Base-by-base conservation (phyloP, 30 jellyfish, hydroid and myxozoan genomes). In the Turritopsis rubra region DNA sequence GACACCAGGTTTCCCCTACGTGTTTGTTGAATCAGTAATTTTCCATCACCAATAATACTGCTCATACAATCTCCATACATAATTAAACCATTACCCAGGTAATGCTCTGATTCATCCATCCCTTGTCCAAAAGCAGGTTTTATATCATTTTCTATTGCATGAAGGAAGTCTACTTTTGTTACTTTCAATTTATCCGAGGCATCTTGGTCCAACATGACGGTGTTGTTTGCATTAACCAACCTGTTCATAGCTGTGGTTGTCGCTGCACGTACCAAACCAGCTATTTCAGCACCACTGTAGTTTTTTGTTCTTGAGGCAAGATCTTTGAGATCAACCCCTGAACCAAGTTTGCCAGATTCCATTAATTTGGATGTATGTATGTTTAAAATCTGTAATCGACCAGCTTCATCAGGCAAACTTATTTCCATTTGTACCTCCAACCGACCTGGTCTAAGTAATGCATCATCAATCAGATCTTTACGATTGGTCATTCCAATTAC, bases 201-300 rank as follows among this genome's bases (percentile, higher is more conserved):
- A 29, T 83, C 79, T 23, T 94, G 89, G 71, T 89, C 96, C 0
- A 95, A 53, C 20, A 83, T 74, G 29, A 90, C 99, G 13, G 75
- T 90, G 18, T 95, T 94, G 16, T 82, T 91, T 1, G 87, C 92
- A 88, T 93, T 24, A 31, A 90, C 97, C 53, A 88, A 80, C 72
- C 81, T 82, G 83, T 90, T 90, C 97, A 95, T 90, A 8, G 99
- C 96, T 25, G 95, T 90, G 9, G 99, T 86, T 24, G 97, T 85
- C 20, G 99, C 99, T 8, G 99, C 99, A 71, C 97, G 88, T 22
- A 95, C 99, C 30, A 95, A 81, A 18, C 99, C 99, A 65, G 90
- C 99, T 0, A 95, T 79, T 84, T 95, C 99, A 13, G 99, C 99
- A 52, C 99, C 99, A 82, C 99, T 95, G 88, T 81, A 95, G 83